Percentiles rank a stretch among this genome's conserved stretches.
These are phyloP conservation scores for Hirtodrosophila trivittata DNA, from an alignment of 2,888 invertebrate species.

Conservation along the genomic window DNA sequence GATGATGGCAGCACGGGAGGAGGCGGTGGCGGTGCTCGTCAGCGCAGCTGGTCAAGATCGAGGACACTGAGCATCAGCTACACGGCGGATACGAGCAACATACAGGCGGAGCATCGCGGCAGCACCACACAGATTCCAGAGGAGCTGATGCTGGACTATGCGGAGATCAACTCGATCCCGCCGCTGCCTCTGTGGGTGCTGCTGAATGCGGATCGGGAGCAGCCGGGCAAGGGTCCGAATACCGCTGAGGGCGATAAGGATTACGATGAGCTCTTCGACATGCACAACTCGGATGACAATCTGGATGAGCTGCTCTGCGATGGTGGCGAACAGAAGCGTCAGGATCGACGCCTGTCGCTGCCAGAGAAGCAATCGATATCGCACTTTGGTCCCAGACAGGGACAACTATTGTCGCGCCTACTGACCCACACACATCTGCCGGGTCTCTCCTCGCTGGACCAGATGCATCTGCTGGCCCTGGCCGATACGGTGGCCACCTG, in stretches of 20 bases:
- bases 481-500: conserved; percentile 99
- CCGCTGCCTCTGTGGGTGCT: conserved; percentile 98
- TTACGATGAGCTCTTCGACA: conserved; percentile 96
- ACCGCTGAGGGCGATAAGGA: conserved; percentile 85
- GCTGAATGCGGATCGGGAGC: conserved; percentile 96
- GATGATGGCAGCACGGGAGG: conserved; percentile 57
- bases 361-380: conserved; percentile 90
- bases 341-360: conserved; percentile 87
- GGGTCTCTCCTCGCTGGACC: conserved; percentile 97
- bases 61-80: conserved; percentile 95
- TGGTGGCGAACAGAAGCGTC: conserved; percentile 87
- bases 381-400: conserved; percentile 94
- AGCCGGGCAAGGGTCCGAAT: conserved; percentile 81
- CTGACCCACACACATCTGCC: conserved; percentile 97
- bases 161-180: conserved; percentile 98
- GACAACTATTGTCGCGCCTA: conserved; percentile 92
- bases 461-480: conserved; percentile 99
- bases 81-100: conserved; percentile 88
- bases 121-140: conserved; percentile 92
- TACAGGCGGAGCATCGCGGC: conserved; percentile 91
- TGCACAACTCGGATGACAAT: conserved; percentile 91
- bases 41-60: conserved; percentile 94
- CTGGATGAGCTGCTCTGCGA: conserved; percentile 91
- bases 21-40: conserved; percentile 61
- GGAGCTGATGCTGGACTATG: conserved; percentile 95